Percentiles rank a stretch among this genome's conserved stretches.
Conservation (phyloP, 1,140 invertebrate genomes). For the Pemphigus obesinymphae region DNA sequence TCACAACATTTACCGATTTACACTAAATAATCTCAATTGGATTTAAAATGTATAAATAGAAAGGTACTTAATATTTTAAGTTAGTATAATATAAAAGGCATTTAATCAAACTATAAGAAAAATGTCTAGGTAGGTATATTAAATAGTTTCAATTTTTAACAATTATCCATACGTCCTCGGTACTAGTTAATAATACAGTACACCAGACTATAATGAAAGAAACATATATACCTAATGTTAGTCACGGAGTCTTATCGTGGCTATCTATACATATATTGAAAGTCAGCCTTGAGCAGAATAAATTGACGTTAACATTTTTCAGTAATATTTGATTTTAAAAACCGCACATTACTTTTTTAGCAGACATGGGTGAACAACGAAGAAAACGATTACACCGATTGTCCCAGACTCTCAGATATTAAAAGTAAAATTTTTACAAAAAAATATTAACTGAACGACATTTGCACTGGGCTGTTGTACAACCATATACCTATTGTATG, state of each 20-base stretch:
- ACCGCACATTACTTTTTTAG: not conserved
- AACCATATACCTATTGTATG: too few relatives aligned
- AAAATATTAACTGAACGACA: too few relatives aligned
- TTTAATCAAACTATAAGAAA: not conserved
- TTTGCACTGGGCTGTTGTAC: too few relatives aligned
- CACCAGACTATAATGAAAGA: not conserved
- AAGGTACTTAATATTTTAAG: too few relatives aligned
- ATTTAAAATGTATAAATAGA: too few relatives aligned
- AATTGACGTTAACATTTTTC: not conserved
- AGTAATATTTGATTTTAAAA: not conserved
- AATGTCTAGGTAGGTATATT: not conserved
- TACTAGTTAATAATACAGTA: not conserved
- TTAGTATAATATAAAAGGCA: too few relatives aligned
- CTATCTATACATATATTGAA: not conserved
- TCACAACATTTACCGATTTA: too few relatives aligned
- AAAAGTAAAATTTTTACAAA: not conserved
- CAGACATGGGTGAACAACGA: too few relatives aligned
- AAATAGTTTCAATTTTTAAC: too few relatives aligned
- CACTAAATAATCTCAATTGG: too few relatives aligned
- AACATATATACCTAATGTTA: not conserved
- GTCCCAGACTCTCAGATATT: too few relatives aligned
- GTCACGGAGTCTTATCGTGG: conserved; percentile 6
- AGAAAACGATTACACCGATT: not conserved
- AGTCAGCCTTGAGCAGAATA: conserved; percentile 12
- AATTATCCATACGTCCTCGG: conserved; percentile 6